Base-by-base conservation (phyloP, 2,888 invertebrate species). In the Micoletzkya japonica region DNA sequence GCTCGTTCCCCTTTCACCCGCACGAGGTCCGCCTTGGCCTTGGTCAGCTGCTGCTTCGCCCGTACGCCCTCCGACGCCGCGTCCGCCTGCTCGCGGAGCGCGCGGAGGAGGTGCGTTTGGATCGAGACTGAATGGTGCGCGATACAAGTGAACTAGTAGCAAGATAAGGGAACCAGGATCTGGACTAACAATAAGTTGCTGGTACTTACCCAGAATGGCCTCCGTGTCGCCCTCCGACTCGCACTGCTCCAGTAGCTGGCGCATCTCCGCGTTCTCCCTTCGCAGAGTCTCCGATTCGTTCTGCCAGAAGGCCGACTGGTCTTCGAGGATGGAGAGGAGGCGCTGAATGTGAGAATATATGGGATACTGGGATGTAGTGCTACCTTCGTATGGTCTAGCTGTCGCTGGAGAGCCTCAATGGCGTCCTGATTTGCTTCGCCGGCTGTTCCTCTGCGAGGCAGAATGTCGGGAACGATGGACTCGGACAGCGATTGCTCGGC, bases 31-130 rank as follows among this genome's bases (percentile, higher is more conserved):
- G 63, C 61, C 26, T 57, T 39, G 20, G 71, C 44, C 14, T 66
- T 44, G 26, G 70, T 39, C 30, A 75, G 39, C 39, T 77, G 70
- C 36, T 60, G 39, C 26, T 73, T 72, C 10, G 72, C 69, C 28
- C 68, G 56, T 30, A 64, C 67, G 34, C 74, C 74, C 67, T 82
- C 82, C 61, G 75, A 61, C 3, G 75, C 75, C 2, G 76, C 72
- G 58, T 82, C 80, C n/a, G 78, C 67, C 71, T 80, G 73, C 57
- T 83, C 83, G 24, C 79, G 70, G 26, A 83, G 73, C 20, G 81
- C 78, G 57, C 77, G 78, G 49, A 83, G 72, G 37, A 83, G 78
- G 34, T 82, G 74, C 4, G 77, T 74, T 63, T 83, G 79, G 30
- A 83, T 78, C 34, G 81, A 56, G 17, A 67, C 67, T 67, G 57